Conservation (phyloP, 2,797 vertebrate species). For the Manis pentadactyla region DNA sequence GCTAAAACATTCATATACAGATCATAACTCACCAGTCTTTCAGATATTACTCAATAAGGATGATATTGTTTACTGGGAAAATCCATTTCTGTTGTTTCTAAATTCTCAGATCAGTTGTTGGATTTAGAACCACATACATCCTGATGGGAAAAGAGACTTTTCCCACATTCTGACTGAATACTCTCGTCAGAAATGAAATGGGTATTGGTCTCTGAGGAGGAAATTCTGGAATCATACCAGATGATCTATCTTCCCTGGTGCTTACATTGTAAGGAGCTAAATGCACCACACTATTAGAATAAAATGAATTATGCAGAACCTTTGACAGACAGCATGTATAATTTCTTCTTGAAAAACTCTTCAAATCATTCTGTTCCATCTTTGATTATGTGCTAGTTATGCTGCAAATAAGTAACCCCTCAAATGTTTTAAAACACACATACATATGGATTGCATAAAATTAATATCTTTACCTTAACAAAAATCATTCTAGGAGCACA, state of each 20-base stretch:
- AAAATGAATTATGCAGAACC: slow-evolving; percentile 75
- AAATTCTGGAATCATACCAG: slow-evolving; percentile 65
- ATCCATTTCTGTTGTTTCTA: neutral
- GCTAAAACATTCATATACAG: slow-evolving; percentile 25
- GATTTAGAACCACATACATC: slow-evolving; percentile 12
- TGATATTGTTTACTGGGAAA: slow-evolving; percentile 61
- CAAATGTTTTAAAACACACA: slow-evolving; percentile 74
- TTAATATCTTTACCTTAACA: slow-evolving; percentile 73
- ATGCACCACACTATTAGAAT: slow-evolving; percentile 52
- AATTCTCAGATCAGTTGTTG: slow-evolving; percentile 13
- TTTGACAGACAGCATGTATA: slow-evolving; percentile 74
- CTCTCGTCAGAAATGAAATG: slow-evolving; percentile 55
- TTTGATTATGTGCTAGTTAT: slow-evolving; percentile 64
- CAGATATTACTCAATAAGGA: slow-evolving; percentile 3
- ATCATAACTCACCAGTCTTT: slow-evolving; percentile 21
- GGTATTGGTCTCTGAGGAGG: slow-evolving; percentile 55
- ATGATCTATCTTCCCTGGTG: slow-evolving; percentile 47
- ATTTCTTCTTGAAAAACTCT: slow-evolving; percentile 61
- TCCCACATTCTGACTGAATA: neutral
- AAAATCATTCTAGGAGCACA: slow-evolving; percentile 69
- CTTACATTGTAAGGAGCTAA: slow-evolving; percentile 65
- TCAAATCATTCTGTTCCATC: slow-evolving; percentile 61
- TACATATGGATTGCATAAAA: slow-evolving; percentile 72
- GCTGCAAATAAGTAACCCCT: slow-evolving; percentile 67
- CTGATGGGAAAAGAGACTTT: neutral